Base-by-base conservation (phyloP, 2,113 vertebrate species). In the Anguilla japonica region DNA sequence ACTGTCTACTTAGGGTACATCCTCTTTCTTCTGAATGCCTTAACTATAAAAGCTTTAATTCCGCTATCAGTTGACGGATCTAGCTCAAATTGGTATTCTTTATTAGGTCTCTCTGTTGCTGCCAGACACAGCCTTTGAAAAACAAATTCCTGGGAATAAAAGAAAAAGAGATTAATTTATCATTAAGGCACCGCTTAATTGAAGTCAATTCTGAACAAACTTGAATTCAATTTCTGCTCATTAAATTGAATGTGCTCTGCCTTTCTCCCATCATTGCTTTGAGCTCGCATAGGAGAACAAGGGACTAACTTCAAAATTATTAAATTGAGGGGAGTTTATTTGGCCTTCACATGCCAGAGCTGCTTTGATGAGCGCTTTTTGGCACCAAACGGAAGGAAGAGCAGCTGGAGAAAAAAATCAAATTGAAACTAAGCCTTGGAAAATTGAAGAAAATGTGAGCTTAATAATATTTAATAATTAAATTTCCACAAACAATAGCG, bases 391-490 rank as follows among this genome's bases (percentile, higher is more conserved):
- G 90, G 94, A 93, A 95, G 94, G 96, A 96, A 94, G 96, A 98
- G 96, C 97, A 98, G 97, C 97, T 98, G 97, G 96, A 97, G 95
- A 96, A 96, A 96, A 53, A 96, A 96, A 96, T 96, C 96, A 95
- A 97, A 97, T 90, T 96, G 96, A 99, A 97, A 97, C 96, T 95
- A 97, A 97, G 96, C 97, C 96, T 96, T 87, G 89, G 95, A 96
- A 98, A 97, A 97, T 96, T 96, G 96, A 97, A 96, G 95, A 96
- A 97, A 98, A 97, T 95, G 94, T 95, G 94, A 97, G 96, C 96
- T 95, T 97, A 96, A 97, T 97, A 97, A 98, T 98, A 97, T 98
- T 98, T 98, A 98, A 98, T 98, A 97, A 99, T 98, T 97, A 97
- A 97, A 99, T 97, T 97, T 97, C 94, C 95, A 94, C 96, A 97